These are phyloP conservation scores for Meriones psammophilus DNA, from an alignment of 2,797 vertebrate genomes.

Conservation along the genomic window DNA sequence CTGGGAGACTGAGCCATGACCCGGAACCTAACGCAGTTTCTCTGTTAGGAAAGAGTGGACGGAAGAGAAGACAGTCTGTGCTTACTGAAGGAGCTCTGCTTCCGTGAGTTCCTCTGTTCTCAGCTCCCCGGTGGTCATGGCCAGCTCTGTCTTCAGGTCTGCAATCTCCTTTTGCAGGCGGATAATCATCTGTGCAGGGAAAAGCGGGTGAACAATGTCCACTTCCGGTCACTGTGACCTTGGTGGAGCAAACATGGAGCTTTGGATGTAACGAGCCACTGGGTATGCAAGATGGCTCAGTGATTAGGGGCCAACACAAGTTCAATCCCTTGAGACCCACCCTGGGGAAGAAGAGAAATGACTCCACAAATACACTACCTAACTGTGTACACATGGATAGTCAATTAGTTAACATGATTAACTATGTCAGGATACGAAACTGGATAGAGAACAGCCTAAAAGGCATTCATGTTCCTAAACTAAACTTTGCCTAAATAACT, in stretches of 20 bases:
- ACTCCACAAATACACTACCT: background rate
- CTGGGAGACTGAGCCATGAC: slow-evolving; percentile 52
- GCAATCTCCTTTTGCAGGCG: slow-evolving; percentile 93
- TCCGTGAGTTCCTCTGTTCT: slow-evolving; percentile 91
- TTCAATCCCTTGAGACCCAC: background rate
- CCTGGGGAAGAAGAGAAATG: too few relatives aligned
- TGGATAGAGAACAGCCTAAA: slow-evolving; percentile 1
- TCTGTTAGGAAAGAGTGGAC: slow-evolving; percentile 45
- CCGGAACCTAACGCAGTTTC: slow-evolving; percentile 75
- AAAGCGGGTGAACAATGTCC: slow-evolving; percentile 67
- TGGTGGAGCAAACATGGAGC: background rate
- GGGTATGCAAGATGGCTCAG: background rate
- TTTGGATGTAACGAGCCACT: background rate
- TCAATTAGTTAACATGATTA: background rate
- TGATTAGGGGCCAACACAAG: background rate
- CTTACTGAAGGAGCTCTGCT: slow-evolving; percentile 93
- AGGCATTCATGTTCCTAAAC: background rate
- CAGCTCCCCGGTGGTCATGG: slow-evolving; percentile 92
- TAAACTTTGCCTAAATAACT: slow-evolving; percentile 31
- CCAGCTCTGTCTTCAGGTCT: slow-evolving; percentile 94
- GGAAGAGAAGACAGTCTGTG: background rate
- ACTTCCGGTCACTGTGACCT: slow-evolving; percentile 41
- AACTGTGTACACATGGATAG: background rate
- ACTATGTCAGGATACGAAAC: background rate
- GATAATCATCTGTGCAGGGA: slow-evolving; percentile 91